Percentiles rank a stretch among this genome's conserved stretches.
phyloP scores from a whole-genome alignment of 2,113 vertebrate genomes.

The Ariopsis seemanni region DNA sequence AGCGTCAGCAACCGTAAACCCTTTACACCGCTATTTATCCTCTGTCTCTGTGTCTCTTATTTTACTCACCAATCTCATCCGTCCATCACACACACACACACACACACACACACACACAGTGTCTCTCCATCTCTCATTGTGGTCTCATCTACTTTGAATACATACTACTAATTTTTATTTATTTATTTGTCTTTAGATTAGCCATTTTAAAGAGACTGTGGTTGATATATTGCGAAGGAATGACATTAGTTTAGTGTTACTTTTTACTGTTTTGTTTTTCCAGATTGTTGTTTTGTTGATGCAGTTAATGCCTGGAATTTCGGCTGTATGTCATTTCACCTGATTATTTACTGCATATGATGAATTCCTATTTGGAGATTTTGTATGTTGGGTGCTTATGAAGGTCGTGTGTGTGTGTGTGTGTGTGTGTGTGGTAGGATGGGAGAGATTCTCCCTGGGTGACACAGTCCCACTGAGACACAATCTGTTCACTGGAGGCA shows the following conservation, averaged over 20 bases:
- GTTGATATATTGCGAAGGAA: neutral
- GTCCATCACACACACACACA: neutral
- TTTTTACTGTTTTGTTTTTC: neutral
- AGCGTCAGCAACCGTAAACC: neutral
- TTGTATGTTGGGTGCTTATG: constrained; percentile 20
- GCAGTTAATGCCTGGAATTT: neutral
- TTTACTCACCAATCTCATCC: neutral
- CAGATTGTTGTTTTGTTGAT: neutral
- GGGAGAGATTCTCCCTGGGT: constrained; percentile 74
- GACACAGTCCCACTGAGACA: constrained; percentile 77
- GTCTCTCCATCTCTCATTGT: neutral
- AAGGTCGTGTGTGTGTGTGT: constrained; percentile 41
- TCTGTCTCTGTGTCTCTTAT: neutral
- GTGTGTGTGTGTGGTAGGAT: constrained; percentile 47
- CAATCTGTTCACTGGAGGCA: constrained; percentile 78
- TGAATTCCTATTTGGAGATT: constrained; percentile 19
- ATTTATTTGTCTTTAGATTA: neutral
- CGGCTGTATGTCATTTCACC: neutral
- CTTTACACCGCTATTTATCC: constrained; percentile 1
- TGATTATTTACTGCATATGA: neutral
- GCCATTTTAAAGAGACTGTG: neutral
- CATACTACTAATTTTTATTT: neutral
- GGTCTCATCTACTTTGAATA: neutral
- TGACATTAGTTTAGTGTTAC: neutral
- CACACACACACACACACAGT: neutral